Conservation (phyloP, 2,797 vertebrate genomes). For the Lerista edwardsae region DNA sequence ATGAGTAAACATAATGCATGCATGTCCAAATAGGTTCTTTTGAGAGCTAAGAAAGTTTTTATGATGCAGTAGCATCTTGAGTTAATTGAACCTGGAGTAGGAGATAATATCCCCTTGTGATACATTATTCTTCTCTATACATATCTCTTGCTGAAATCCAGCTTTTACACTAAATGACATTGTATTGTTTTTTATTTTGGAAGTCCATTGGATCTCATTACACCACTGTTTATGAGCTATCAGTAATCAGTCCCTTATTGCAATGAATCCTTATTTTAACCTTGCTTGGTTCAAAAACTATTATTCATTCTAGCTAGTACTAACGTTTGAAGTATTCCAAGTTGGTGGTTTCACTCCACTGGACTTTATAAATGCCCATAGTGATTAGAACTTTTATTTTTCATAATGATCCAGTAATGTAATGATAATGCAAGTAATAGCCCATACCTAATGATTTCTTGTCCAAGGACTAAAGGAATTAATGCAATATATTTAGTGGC, state of each 20-base stretch:
- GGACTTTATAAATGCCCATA: constrained; percentile 71
- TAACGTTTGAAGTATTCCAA: constrained; percentile 49
- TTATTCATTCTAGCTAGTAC: constrained; percentile 49
- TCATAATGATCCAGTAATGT: constrained; percentile 74
- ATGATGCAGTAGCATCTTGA: neutral
- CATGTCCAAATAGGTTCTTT: rapidly evolving
- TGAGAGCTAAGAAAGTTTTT: neutral
- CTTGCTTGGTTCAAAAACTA: constrained; percentile 52
- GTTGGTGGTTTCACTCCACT: constrained; percentile 54
- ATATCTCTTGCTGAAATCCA: neutral
- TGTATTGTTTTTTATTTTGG: neutral
- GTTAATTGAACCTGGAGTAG: neutral
- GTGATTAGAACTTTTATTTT: constrained; percentile 76
- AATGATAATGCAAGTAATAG: constrained; percentile 77
- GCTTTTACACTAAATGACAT: constrained; percentile 18
- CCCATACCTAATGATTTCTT: constrained; percentile 75
- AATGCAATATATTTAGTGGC: constrained; percentile 65
- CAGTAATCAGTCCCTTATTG: constrained; percentile 40
- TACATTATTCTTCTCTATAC: neutral
- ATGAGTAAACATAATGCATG: rapidly evolving
- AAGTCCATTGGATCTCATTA: constrained; percentile 10
- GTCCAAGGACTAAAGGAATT: constrained; percentile 73
- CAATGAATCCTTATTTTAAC: constrained; percentile 56
- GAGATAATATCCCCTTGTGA: neutral
- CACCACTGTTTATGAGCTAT: neutral